phyloP scores from a whole-genome alignment of 2,797 vertebrate species.

The Denticeps clupeoides region DNA sequence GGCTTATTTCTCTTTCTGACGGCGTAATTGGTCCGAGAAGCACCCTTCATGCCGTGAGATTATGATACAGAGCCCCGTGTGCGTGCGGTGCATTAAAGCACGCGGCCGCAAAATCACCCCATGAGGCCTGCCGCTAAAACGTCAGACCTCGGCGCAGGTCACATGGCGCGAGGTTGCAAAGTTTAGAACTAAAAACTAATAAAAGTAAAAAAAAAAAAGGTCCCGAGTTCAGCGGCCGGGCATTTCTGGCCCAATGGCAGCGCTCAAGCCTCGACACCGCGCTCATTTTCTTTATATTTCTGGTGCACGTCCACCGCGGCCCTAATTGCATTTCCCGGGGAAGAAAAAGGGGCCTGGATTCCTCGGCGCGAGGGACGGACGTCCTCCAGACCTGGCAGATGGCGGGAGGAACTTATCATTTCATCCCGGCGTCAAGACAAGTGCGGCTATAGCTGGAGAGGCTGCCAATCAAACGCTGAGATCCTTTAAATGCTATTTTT shows the following conservation, averaged over 20 bases:
- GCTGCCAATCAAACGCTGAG: constrained; percentile 60
- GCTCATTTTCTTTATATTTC: too few species aligned
- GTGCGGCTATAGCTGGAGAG: constrained; percentile 60
- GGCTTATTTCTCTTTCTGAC: constrained; percentile 43
- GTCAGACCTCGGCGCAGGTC: too few species aligned
- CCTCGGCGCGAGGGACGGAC: too few species aligned
- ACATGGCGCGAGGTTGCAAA: too few species aligned
- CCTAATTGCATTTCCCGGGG: constrained; percentile 35
- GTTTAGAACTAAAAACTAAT: too few species aligned
- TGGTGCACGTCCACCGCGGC: constrained; percentile 6
- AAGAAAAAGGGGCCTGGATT: too few species aligned
- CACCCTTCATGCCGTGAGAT: constrained; percentile 47
- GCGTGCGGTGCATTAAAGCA: constrained; percentile 41
- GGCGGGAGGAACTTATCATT: constrained; percentile 68
- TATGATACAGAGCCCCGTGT: constrained; percentile 38
- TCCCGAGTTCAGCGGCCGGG: too few species aligned
- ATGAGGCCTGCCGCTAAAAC: too few species aligned
- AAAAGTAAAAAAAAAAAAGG: too few species aligned
- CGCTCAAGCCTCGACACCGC: too few species aligned
- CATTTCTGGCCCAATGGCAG: too few species aligned
- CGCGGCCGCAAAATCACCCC: constrained; percentile 45
- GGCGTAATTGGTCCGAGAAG: constrained; percentile 55
- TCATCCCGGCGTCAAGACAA: constrained; percentile 69
- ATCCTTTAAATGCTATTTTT: too few species aligned
- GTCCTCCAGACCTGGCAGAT: constrained; percentile 55